These are phyloP conservation scores for Macrosteles quadrilineatus DNA, from an alignment of 1,140 invertebrate species.

Conservation along the genomic window DNA sequence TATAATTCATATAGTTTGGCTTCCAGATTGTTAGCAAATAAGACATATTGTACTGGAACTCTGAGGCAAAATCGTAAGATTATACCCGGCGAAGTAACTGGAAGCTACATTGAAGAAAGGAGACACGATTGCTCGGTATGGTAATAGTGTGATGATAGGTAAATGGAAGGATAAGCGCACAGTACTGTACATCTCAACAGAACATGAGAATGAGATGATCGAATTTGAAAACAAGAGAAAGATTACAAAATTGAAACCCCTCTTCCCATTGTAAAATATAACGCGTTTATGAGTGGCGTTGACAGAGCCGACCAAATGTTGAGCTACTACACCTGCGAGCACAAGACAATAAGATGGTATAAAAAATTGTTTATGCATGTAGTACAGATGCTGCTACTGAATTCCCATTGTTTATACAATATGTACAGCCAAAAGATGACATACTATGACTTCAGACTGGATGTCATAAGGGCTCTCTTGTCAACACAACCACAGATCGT, in stretches of 20 bases:
- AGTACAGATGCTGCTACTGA: constrained; percentile 31
- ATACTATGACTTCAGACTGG: no score
- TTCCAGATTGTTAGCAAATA: constrained; percentile 30
- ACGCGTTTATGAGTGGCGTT: constrained; percentile 43
- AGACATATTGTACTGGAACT: constrained; percentile 40
- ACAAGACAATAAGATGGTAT: constrained; percentile 46
- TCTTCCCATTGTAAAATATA: constrained; percentile 27
- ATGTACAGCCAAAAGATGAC: not conserved
- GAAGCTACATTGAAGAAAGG: constrained; percentile 19
- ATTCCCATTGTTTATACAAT: constrained; percentile 15
- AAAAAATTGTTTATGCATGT: constrained; percentile 43
- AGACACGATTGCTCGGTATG: not conserved
- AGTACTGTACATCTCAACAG: constrained; percentile 7
- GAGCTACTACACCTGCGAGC: constrained; percentile 41
- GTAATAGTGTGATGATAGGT: constrained; percentile 6
- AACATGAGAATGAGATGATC: constrained; percentile 5
- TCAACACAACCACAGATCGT: not conserved
- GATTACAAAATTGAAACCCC: not conserved
- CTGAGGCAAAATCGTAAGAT: constrained; percentile 38
- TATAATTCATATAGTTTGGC: constrained; percentile 35
- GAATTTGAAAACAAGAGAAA: not conserved
- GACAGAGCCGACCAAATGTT: constrained; percentile 44
- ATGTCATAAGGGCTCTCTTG: no score
- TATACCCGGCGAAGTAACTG: constrained; percentile 33
- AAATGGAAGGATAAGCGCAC: constrained; percentile 27